phyloP scores from a whole-genome alignment of 2,113 vertebrate species.

The Cephalopterus ornatus region DNA sequence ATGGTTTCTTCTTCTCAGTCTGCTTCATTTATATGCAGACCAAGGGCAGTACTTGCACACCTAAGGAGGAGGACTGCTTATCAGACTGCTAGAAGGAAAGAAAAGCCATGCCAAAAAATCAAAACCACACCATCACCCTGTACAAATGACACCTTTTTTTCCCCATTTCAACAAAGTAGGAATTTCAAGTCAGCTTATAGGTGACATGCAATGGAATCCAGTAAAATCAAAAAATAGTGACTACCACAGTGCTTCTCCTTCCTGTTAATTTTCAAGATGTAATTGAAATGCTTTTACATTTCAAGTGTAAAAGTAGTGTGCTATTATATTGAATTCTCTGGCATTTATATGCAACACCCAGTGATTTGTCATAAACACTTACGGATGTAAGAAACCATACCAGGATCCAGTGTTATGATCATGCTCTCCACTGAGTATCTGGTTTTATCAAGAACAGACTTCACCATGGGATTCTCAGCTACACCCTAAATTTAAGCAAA shows the following conservation, averaged over 20 bases:
- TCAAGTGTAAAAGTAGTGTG: not conserved
- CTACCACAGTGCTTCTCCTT: not conserved
- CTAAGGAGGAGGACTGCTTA: not conserved
- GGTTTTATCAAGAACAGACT: constrained; percentile 93
- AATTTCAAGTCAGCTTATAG: not conserved
- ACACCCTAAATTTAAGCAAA: constrained; percentile 82
- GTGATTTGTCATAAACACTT: constrained; percentile 57
- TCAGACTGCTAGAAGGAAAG: not conserved
- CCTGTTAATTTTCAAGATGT: not conserved
- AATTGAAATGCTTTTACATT: not conserved
- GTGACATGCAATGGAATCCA: not conserved
- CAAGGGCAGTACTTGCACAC: not conserved
- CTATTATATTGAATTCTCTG: not conserved
- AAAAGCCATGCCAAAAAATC: not conserved
- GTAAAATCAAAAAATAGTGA: not conserved
- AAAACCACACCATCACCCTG: not conserved
- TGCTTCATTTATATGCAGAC: not conserved
- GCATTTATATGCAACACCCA: not conserved
- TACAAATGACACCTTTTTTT: not conserved
- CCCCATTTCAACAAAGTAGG: not conserved
- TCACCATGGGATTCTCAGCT: constrained; percentile 91
- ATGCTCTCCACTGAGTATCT: constrained; percentile 95
- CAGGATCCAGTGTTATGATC: constrained; percentile 97
- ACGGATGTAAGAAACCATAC: constrained; percentile 98
- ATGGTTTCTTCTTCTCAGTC: not conserved